Percentiles rank a stretch among this genome's conserved stretches.
These are phyloP conservation scores for Drosophila lutescens DNA, from an alignment of 2,888 invertebrate species.

Conservation along the genomic window DNA sequence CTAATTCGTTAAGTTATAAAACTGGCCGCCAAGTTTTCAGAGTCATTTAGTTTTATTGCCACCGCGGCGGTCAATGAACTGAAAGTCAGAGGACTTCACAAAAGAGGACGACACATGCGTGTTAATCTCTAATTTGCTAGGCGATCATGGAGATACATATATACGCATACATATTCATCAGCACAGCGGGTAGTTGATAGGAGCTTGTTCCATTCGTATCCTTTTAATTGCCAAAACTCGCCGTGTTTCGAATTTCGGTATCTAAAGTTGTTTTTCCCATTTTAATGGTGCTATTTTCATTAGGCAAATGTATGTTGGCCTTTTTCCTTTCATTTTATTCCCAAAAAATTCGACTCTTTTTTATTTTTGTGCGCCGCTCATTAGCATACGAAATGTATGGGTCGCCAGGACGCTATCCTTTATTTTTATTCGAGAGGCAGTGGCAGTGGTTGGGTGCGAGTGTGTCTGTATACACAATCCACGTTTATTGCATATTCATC, in stretches of 20 bases:
- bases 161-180: slow-evolving; percentile 28
- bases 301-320: slow-evolving; percentile 79
- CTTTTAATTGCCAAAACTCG: slow-evolving; percentile 80
- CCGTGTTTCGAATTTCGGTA: slow-evolving; percentile 76
- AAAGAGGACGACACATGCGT: slow-evolving; percentile 77
- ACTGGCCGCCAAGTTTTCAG: slow-evolving; percentile 59
- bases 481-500: slow-evolving; percentile 80
- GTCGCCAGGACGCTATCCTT: slow-evolving; percentile 50
- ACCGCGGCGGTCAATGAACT: slow-evolving; percentile 69
- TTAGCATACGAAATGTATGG: slow-evolving; percentile 77
- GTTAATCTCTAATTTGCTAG: slow-evolving; percentile 81
- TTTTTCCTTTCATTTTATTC: slow-evolving; percentile 42
- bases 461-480: slow-evolving; percentile 53
- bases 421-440: slow-evolving; percentile 21
- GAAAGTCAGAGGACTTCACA: slow-evolving; percentile 21
- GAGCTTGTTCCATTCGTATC: slow-evolving; percentile 65
- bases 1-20: slow-evolving; percentile 73
- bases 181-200: slow-evolving; percentile 44
- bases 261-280: slow-evolving; percentile 81
- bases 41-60: slow-evolving; percentile 64
- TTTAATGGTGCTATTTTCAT: slow-evolving; percentile 81
- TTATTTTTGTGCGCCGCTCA: slow-evolving; percentile 61
- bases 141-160: slow-evolving; percentile 51
- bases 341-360: slow-evolving; percentile 68
- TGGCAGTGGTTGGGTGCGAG: slow-evolving; percentile 21